These are phyloP conservation scores for Drosophila mayri DNA, from an alignment of 1,140 invertebrate species.

Conservation along the genomic window DNA sequence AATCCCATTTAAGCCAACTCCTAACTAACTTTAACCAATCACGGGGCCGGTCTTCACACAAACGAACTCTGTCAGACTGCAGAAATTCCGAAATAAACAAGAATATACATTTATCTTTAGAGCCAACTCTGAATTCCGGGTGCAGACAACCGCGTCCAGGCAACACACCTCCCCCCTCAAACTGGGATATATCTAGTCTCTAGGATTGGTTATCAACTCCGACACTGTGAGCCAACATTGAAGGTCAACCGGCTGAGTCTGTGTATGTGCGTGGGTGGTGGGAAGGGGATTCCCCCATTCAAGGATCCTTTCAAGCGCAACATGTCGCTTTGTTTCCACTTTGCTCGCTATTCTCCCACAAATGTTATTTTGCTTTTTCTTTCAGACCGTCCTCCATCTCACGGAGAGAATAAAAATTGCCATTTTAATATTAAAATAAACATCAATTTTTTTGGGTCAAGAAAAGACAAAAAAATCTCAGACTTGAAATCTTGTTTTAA, in stretches of 20 bases:
- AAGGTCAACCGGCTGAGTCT: conserved; percentile 57
- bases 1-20: conserved; percentile 22
- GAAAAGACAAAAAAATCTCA: neutral
- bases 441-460: neutral
- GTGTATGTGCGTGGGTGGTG: conserved; percentile 4
- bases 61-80: conserved; percentile 5
- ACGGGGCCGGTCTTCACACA: neutral
- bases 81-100: conserved; percentile 38
- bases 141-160: conserved; percentile 42
- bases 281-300: conserved; percentile 15
- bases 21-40: conserved; percentile 45
- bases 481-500: neutral
- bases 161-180: neutral
- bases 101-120: conserved; percentile 23
- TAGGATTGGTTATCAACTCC: conserved; percentile 40
- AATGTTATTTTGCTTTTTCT: conserved; percentile 24
- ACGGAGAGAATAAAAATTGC: conserved; percentile 12
- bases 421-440: conserved; percentile 18
- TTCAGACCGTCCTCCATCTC: conserved; percentile 2
- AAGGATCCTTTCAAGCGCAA: conserved; percentile 71
- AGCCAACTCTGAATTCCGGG: conserved; percentile 27
- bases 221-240: conserved; percentile 45
- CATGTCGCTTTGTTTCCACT: conserved; percentile 79
- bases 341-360: conserved; percentile 46
- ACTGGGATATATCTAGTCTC: conserved; percentile 14